These are phyloP conservation scores for Drosophila mayri DNA, from an alignment of 1,140 invertebrate genomes.

Conservation along the genomic window DNA sequence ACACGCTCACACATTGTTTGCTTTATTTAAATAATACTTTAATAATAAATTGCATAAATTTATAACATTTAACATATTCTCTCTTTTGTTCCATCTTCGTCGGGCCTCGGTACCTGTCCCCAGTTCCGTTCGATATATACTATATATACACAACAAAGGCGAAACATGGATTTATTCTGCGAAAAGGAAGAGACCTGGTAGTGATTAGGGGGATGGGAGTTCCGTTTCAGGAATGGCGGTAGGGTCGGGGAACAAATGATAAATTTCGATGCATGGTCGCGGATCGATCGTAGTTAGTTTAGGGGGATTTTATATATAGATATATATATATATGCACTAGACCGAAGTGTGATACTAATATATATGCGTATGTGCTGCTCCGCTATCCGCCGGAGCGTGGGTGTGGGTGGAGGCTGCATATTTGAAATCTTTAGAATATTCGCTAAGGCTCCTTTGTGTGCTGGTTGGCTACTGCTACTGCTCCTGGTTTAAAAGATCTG, in stretches of 20 bases:
- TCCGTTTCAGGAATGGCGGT: slow-evolving; percentile 26
- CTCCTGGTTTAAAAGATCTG: slow-evolving; percentile 91
- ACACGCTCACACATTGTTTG: slow-evolving; percentile 50
- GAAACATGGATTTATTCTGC: slow-evolving; percentile 53
- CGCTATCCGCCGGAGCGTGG: slow-evolving; percentile 23
- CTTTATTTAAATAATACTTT: slow-evolving; percentile 84
- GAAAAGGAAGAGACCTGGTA: slow-evolving; percentile 31
- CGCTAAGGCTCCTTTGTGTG: slow-evolving; percentile 57
- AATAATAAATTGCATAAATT: slow-evolving; percentile 84
- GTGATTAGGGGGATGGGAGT: slow-evolving; percentile 12
- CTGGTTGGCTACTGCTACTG: slow-evolving; percentile 17
- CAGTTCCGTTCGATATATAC: slow-evolving; percentile 37
- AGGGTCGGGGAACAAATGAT: slow-evolving; percentile 18
- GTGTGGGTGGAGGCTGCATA: slow-evolving; percentile 46
- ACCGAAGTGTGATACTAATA: slow-evolving; percentile 40
- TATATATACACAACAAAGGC: slow-evolving; percentile 66
- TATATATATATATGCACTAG: slow-evolving; percentile 32
- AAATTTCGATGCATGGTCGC: slow-evolving; percentile 27
- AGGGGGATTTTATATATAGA: slow-evolving; percentile 21
- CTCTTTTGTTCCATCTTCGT: slow-evolving; percentile 41
- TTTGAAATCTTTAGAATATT: slow-evolving; percentile 64
- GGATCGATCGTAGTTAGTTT: slow-evolving; percentile 36
- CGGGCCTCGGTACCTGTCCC: slow-evolving; percentile 8
- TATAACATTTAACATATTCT: slow-evolving; percentile 83
- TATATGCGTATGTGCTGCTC: slow-evolving; percentile 46